Base-by-base conservation (phyloP, 2,888 invertebrate genomes). In the Phengaris arion region DNA sequence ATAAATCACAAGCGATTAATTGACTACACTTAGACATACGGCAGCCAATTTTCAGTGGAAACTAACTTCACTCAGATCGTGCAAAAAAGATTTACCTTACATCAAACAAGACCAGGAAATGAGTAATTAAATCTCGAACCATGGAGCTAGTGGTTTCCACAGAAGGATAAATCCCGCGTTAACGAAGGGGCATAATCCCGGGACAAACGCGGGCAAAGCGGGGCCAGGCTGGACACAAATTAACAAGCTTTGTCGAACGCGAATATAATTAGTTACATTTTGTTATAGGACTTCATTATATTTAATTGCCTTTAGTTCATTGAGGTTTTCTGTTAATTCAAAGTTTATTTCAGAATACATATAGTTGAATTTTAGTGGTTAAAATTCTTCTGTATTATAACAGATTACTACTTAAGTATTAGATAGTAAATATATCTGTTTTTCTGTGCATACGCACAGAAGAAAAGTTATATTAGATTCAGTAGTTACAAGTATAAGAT, bases 171-270 rank as follows among this genome's bases (percentile, higher is more conserved):
- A 88, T 86, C 88, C 87, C 81, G 83, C 81, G 86, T 86, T 89
- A 89, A 89, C 89, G 88, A 88, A 87, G 86, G 83, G 80, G 80
- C 80, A 83, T 87, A 88, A 88, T 86, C 88, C 85, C 82, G 64
- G 64, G 64, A 35, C 64, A 35, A 35, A 64, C 64, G 64, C 64
- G 64, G 55, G 55, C n/a, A n/a, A 64, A 35, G 22, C 59, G 59
- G 10, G 59, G 15, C 59, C 59, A 59, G 22, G 35, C 79, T 79
- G 82, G 84, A 85, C 85, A 85, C 85, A 88, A 80, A 88, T 87
- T 89, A 88, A 88, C 87, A 83, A 81, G 85, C 83, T 83, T 77
- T 78, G 76, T 72, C 74, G 69, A 77, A 75, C 76, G 74, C 77
- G 76, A 76, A 74, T 75, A 68, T 78, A 78, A 80, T 80, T 79